phyloP scores from a whole-genome alignment of 2,113 vertebrate genomes.

The Mola mola region DNA sequence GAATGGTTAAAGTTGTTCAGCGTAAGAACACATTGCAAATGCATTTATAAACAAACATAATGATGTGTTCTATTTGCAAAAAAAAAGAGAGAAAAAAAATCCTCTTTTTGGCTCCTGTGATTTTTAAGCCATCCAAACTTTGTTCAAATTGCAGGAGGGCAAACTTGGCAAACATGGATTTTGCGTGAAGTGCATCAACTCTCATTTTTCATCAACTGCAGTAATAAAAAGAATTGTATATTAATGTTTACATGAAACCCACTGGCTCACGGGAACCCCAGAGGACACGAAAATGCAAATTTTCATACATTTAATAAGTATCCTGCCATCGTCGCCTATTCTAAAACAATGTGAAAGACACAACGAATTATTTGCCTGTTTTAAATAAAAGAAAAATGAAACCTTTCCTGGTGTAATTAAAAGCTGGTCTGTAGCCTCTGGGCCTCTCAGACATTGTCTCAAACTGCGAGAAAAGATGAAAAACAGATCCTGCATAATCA shows the following conservation, averaged over 20 bases:
- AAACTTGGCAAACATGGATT: slow-evolving; percentile 17
- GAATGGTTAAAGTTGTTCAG: too few relatives aligned
- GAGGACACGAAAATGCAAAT: slow-evolving; percentile 63
- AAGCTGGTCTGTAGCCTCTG: slow-evolving; percentile 69
- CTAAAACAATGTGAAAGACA: slow-evolving; percentile 58
- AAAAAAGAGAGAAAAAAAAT: too few relatives aligned
- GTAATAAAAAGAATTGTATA: slow-evolving; percentile 60
- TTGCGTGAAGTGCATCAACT: slow-evolving; percentile 27
- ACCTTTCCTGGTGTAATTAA: slow-evolving; percentile 77
- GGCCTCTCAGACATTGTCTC: slow-evolving; percentile 61
- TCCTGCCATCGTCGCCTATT: slow-evolving; percentile 32
- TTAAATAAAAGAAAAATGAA: slow-evolving; percentile 64
- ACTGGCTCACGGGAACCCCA: slow-evolving; percentile 31
- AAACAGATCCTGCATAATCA: slow-evolving; percentile 75
- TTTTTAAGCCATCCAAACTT: slow-evolving; percentile 28
- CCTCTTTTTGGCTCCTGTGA: too few relatives aligned
- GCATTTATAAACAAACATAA: too few relatives aligned
- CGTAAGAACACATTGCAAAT: too few relatives aligned
- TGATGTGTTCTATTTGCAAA: too few relatives aligned
- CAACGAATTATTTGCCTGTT: slow-evolving; percentile 59
- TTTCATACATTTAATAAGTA: slow-evolving; percentile 59
- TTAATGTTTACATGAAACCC: slow-evolving; percentile 51
- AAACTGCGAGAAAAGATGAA: slow-evolving; percentile 72
- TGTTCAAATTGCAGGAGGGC: slow-evolving; percentile 12
- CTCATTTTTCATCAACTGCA: slow-evolving; percentile 54